These are phyloP conservation scores for Aurelia sp. DNA, from an alignment of 30 jellyfish, hydroid and myxozoan genomes.

Conservation along the genomic window DNA sequence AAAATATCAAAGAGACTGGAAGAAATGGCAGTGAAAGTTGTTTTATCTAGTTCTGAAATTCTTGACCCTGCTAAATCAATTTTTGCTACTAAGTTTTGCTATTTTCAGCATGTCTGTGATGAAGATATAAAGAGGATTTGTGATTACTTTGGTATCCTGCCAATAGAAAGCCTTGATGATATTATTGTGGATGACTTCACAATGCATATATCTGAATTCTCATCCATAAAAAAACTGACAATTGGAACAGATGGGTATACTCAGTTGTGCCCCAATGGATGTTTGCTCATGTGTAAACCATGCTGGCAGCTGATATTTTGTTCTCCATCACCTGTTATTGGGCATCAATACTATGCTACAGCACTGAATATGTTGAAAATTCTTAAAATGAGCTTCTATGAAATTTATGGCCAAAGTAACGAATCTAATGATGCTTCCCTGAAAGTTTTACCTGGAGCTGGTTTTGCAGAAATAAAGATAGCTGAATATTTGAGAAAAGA, in stretches of 20 bases:
- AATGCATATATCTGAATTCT: conserved; percentile 4
- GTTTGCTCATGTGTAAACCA: conserved; percentile 5
- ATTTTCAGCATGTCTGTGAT: conserved; percentile 35
- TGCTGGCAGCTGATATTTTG: conserved; percentile 38
- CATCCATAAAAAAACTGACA: conserved; percentile 9
- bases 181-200: conserved; percentile 2
- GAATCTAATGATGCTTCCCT: not conserved
- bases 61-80: conserved; percentile 34
- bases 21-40: not conserved
- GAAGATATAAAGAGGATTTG: conserved; percentile 39
- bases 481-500: conserved; percentile 18
- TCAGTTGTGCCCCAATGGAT: conserved; percentile 2
- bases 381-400: conserved; percentile 39
- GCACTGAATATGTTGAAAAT: conserved; percentile 37
- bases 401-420: conserved; percentile 19
- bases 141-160: conserved; percentile 5
- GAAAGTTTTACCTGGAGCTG: conserved; percentile 61
- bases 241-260: conserved; percentile 36
- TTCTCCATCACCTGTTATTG: conserved; percentile 56
- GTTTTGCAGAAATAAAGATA: conserved; percentile 22
- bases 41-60: conserved; percentile 12
- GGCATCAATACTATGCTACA: conserved; percentile 52
- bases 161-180: conserved; percentile 35
- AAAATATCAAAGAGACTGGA: not conserved
- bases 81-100: not conserved